Evolutionary conservation across 1,140 invertebrate species (phyloP).

Genomic region (Eriosoma lanigerum): DNA sequence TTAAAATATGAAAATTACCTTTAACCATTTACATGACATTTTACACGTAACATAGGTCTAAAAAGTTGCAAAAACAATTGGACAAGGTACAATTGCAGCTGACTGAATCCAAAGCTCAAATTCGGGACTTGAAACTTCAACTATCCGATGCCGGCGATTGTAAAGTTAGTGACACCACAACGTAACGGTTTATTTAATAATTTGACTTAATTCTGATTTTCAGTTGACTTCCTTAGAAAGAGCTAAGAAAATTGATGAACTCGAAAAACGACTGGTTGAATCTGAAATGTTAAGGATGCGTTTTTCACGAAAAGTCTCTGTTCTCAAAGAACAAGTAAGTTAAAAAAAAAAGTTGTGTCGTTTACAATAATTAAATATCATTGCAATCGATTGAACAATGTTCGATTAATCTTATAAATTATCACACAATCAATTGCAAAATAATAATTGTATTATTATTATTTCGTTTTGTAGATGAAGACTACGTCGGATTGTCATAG

Average conservation of each 20-base stretch:
- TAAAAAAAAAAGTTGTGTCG: too few relatives aligned
- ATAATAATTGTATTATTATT: neutral
- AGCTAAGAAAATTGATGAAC: constrained; percentile 78
- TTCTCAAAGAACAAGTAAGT: constrained; percentile 68
- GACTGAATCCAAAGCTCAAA: constrained; percentile 69
- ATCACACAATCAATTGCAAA: too few relatives aligned
- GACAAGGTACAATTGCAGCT: constrained; percentile 74
- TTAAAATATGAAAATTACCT: too few relatives aligned
- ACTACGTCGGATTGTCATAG: constrained; percentile 67
- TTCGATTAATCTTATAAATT: too few relatives aligned
- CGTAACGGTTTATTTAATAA: neutral
- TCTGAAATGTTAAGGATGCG: constrained; percentile 70
- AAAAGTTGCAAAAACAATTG: constrained; percentile 75
- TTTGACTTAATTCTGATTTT: neutral
- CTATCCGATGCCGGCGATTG: constrained; percentile 79
- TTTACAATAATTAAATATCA: too few relatives aligned
- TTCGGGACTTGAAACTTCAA: constrained; percentile 75
- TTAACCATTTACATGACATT: too few relatives aligned
- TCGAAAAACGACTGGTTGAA: constrained; percentile 74
- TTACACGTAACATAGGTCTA: constrained; percentile 60
- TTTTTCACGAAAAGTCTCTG: constrained; percentile 70
- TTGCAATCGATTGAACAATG: too few relatives aligned
- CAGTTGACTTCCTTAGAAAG: constrained; percentile 79
- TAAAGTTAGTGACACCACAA: constrained; percentile 64
- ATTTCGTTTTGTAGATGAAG: constrained; percentile 59